A percentile compares a stretch with the other conserved stretches of the same genome.
Evolutionary conservation across 2,113 vertebrate genomes (phyloP).

Genomic region (Odocoileus hemionus): DNA sequence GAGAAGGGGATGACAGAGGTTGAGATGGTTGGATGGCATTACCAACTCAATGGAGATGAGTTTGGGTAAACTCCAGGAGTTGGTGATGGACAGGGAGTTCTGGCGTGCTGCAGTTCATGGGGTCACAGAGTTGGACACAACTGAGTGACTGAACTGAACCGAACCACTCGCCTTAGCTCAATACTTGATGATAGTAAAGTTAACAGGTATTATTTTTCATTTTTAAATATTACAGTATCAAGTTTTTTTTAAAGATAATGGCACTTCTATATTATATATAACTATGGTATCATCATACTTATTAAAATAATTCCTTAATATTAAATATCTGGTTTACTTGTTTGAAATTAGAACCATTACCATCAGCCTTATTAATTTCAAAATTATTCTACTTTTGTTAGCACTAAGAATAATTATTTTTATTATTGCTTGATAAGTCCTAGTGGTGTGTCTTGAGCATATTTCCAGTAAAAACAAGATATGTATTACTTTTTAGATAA

Average conservation of each 20-base stretch:
- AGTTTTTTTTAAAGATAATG: conserved; percentile 5
- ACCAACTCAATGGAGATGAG: not conserved
- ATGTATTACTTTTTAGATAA: conserved; percentile 27
- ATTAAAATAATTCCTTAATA: conserved; percentile 2
- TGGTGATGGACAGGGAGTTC: not conserved
- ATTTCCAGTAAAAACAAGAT: not conserved
- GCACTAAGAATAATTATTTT: not conserved
- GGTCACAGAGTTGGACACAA: not conserved
- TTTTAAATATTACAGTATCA: not conserved
- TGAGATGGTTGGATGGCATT: not conserved
- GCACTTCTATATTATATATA: not conserved
- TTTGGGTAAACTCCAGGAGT: not conserved
- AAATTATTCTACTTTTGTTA: not conserved
- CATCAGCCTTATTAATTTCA: not conserved
- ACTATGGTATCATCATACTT: not conserved
- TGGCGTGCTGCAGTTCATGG: not conserved
- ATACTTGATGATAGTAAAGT: not conserved
- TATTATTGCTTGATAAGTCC: not conserved
- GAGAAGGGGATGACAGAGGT: not conserved
- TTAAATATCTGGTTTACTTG: not conserved
- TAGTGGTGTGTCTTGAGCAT: not conserved
- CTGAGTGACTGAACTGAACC: not conserved
- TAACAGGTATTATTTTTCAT: not conserved
- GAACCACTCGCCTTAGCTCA: not conserved
- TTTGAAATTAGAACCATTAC: not conserved